Evolutionary conservation across 1,140 invertebrate species (phyloP).

Genomic region (Hypsibius dujardini): DNA sequence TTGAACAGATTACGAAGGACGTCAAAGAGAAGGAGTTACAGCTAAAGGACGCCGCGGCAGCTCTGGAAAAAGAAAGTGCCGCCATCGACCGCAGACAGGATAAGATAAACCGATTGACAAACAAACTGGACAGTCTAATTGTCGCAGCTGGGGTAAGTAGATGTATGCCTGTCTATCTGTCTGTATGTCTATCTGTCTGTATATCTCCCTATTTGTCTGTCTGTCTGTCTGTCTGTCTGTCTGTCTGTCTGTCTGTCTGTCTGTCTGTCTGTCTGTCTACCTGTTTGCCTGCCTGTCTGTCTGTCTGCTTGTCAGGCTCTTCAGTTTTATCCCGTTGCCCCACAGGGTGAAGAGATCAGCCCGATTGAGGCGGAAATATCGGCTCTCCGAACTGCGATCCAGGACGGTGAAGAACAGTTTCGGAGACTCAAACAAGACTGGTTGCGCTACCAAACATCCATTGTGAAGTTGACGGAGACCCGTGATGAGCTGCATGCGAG

Average conservation of each 20-base stretch:
- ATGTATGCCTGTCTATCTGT: neutral
- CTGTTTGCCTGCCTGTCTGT: neutral
- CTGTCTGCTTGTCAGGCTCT: neutral
- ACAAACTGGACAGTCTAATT: slow-evolving; percentile 8
- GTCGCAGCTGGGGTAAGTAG: neutral
- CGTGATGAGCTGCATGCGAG: neutral
- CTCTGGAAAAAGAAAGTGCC: neutral
- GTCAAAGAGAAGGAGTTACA: neutral
- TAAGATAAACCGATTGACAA: neutral
- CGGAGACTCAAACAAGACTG: slow-evolving; percentile 7
- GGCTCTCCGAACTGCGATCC: neutral
- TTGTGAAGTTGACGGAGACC: neutral
- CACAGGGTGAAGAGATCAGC: slow-evolving; percentile 1
- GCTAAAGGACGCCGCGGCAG: neutral
- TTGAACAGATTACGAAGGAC: neutral
- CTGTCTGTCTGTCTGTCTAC: neutral
- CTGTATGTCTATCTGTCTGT: too few species aligned
- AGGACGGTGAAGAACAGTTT: slow-evolving; percentile 8
- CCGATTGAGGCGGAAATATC: neutral
- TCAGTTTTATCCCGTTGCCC: neutral
- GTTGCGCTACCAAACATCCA: slow-evolving; percentile 1
- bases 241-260: too few species aligned
- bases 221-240: neutral
- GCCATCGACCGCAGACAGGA: slow-evolving; percentile 11
- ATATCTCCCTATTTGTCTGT: neutral